Base-by-base conservation (phyloP, 2,113 vertebrate species). In the Phrynocephalus versicolor region DNA sequence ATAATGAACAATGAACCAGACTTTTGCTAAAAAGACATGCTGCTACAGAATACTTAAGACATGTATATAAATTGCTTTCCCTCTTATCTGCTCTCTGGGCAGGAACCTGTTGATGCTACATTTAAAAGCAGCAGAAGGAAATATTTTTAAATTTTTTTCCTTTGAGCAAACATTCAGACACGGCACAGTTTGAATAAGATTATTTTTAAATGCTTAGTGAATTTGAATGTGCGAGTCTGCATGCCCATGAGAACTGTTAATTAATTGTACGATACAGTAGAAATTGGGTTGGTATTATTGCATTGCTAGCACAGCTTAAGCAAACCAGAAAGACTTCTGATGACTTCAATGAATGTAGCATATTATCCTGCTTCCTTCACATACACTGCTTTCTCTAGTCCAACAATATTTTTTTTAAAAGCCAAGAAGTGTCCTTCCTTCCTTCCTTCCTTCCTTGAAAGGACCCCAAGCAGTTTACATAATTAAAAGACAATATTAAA, bases 81-180 rank as follows among this genome's bases (percentile, higher is more conserved):
- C 39, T 90, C 84, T 87, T 67, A 62, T 37, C n/a, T 0, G 13
- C 18, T 75, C 23, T 84, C 76, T 87, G 78, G 81, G 41, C 73
- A 86, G 77, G 10, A 82, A 82, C 23, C 85, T 88, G 58, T 70
- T 51, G 76, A 55, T 85, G 58, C 15, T 87, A 85, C 90, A 87
- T 84, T 82, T 1, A 62, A 33, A 81, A 57, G 71, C 85, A 78
- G 18, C 55, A 64, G 89, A 83, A 67, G 0, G 5, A 82, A 85
- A 69, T 85, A 30, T 86, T 57, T 41, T 37, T 23, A 81, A 30
- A 88, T 79, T 58, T 57, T n/a, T 37, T 90, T 1, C 3, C 84
- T 90, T 90, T 85, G 65, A 91, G 71, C 45, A 92, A 88, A 93
- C 80, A 70, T 45, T 82, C 14, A 79, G 81, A 35, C 60, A 88